phyloP scores from a whole-genome alignment of 2,113 vertebrate species.

The Triplophysa tibetana region DNA sequence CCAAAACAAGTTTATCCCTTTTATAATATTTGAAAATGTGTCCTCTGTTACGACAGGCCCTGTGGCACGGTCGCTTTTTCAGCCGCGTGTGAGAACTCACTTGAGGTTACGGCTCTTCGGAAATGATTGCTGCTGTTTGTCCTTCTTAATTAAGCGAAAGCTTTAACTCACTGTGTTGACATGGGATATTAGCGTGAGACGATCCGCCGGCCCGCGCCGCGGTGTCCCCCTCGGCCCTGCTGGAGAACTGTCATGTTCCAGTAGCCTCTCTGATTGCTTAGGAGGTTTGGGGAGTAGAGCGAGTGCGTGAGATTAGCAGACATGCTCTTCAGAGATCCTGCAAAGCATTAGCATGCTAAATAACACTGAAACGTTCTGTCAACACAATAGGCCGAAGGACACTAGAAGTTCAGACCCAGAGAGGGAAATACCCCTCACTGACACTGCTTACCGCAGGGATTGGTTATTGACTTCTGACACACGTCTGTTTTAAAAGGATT shows the following conservation, averaged over 20 bases:
- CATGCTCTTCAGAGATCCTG: conserved; percentile 14
- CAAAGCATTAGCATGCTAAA: conserved; percentile 38
- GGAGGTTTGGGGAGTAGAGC: conserved; percentile 53
- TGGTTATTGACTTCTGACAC: conserved; percentile 46
- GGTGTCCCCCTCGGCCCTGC: conserved; percentile 34
- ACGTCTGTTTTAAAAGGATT: conserved; percentile 41
- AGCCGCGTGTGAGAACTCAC: conserved; percentile 51
- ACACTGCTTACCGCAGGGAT: conserved; percentile 20
- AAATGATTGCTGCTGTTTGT: conserved; percentile 51
- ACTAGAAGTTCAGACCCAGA: conserved; percentile 19
- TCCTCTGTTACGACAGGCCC: conserved; percentile 29
- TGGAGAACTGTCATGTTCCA: conserved; percentile 49
- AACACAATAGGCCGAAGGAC: conserved; percentile 28
- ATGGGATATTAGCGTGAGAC: conserved; percentile 46
- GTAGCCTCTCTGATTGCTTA: conserved; percentile 54
- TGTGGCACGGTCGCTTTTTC: conserved; percentile 47
- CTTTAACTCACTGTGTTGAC: conserved; percentile 53
- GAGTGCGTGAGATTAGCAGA: conserved; percentile 51
- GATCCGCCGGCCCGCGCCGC: conserved; percentile 6
- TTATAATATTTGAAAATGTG: neutral
- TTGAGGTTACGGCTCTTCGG: conserved; percentile 49
- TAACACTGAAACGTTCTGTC: conserved; percentile 24
- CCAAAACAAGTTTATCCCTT: too few species aligned
- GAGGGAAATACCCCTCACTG: conserved; percentile 27
- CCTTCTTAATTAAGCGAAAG: conserved; percentile 54